Percentiles rank a stretch among this genome's conserved stretches.
Evolutionary conservation across 2,888 invertebrate genomes (phyloP).

Genomic region (Dioctria linearis): DNA sequence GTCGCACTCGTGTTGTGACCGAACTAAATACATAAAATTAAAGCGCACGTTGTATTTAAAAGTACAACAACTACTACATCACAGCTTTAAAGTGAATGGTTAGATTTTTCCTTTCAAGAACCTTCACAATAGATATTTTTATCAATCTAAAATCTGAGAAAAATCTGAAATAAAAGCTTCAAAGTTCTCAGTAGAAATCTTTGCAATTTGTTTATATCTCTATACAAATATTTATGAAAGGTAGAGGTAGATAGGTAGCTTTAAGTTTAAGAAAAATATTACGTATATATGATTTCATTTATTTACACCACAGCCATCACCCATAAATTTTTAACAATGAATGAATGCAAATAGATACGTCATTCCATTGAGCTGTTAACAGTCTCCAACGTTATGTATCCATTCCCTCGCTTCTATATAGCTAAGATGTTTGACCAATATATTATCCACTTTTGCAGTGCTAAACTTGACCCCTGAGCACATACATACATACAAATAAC

Average conservation of each 20-base stretch:
- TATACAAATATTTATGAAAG: too few relatives aligned
- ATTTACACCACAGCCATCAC: not conserved
- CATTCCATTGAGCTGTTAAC: not conserved
- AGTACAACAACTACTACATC: too few relatives aligned
- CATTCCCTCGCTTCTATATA: not conserved
- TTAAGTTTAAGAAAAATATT: too few relatives aligned
- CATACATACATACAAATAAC: not conserved
- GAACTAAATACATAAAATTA: conserved; percentile 1
- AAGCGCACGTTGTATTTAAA: not conserved
- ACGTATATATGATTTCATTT: too few relatives aligned
- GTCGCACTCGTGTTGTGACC: not conserved
- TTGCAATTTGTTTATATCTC: too few relatives aligned
- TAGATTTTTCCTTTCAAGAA: too few relatives aligned
- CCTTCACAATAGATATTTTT: too few relatives aligned
- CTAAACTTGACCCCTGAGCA: conserved; percentile 1
- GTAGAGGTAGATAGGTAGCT: too few relatives aligned
- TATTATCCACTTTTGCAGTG: not conserved
- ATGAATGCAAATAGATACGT: not conserved
- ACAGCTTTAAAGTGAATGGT: too few relatives aligned
- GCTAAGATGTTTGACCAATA: not conserved
- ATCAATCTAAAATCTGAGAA: too few relatives aligned
- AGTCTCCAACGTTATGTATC: not conserved
- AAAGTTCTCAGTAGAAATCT: too few relatives aligned
- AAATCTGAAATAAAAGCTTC: too few relatives aligned
- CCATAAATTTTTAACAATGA: not conserved